Evolutionary conservation across 2,888 invertebrate genomes (phyloP), one percentile per base, ranked within the genome.

Genomic region (Steromphala cineraria): DNA sequence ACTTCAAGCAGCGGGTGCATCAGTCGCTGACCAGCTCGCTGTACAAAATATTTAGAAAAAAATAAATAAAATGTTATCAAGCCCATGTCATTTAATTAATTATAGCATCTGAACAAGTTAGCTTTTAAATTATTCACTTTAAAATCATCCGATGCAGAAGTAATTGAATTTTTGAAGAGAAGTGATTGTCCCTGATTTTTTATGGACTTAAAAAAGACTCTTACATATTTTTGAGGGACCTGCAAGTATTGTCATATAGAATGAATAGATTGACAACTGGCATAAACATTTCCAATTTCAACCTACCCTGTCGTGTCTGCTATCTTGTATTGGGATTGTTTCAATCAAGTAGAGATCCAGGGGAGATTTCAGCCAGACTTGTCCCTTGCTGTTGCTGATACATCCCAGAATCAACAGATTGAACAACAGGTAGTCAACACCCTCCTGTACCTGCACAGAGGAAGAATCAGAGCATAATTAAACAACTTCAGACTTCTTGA

Each of bases 291-390:
- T 46, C 46, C 8, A 10, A 46, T 46, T 10, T 46, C 46, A 10
- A 40, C 21, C 52, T 75, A 82, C 82, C 78, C 75, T 75, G 36
- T 77, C 52, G 2, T n/a, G 77, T 53, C 56, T 81, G 53, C 71
- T 52, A 56, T 80, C 76, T 21, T 81, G 52, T 15, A 89, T 77
- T 17, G 91, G 91, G 86, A 91, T 86, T 28, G 87, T 88, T 81
- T 92, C 92, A 17, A 92, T 85, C 21, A 91, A 80, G 79, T 91
- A 92, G 13, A 90, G 84, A 79, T 92, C 91, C 46, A 74, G 75
- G 4, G 85, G 81, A 15, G 86, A 87, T 15, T 86, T 85, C 28
- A 87, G 86, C 92, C 92, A 92, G 28, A 91, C 88, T 79, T 85
- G 85, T 15, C 92, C 92, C 31, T 85, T 83, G 40, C 85, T 83